Conservation (phyloP, 2,888 invertebrate genomes). For the Subacronicta megacephala region DNA sequence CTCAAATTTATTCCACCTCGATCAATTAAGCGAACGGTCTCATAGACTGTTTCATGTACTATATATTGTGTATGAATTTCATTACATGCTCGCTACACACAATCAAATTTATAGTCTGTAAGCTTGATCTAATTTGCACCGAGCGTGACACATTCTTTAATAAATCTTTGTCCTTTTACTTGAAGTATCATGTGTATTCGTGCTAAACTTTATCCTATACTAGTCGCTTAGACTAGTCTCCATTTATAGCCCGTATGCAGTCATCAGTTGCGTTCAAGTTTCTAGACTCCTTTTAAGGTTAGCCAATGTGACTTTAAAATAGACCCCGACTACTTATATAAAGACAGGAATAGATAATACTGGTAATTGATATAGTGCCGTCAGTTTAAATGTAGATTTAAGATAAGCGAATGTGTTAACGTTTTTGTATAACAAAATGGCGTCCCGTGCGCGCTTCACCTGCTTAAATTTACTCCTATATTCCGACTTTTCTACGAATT, state of each 20-base stretch:
- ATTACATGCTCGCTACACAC: no score
- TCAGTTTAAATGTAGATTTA: constrained; percentile 1
- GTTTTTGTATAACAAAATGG: no score
- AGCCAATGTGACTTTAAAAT: constrained; percentile 52
- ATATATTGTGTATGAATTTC: constrained; percentile 33
- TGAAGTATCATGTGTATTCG: no score
- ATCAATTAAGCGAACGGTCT: constrained; percentile 44
- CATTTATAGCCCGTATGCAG: constrained; percentile 57
- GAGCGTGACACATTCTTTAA: no score
- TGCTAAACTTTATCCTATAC: background rate
- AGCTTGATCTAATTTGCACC: no score
- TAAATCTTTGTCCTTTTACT: no score
- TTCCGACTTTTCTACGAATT: no score
- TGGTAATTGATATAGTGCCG: constrained; percentile 26
- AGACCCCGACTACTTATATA: constrained; percentile 39
- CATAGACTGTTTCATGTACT: constrained; percentile 15
- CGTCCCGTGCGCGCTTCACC: no score
- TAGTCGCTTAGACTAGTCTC: constrained; percentile 43
- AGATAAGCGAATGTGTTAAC: background rate
- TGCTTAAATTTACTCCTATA: no score
- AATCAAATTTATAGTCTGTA: no score
- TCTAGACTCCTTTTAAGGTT: constrained; percentile 49
- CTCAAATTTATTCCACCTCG: constrained; percentile 44
- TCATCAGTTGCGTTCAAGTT: constrained; percentile 48
- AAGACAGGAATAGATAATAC: constrained; percentile 42